Percentiles rank a stretch among this genome's conserved stretches.
phyloP scores from a whole-genome alignment of 1,140 invertebrate species.

The Drosophila gunungcola region DNA sequence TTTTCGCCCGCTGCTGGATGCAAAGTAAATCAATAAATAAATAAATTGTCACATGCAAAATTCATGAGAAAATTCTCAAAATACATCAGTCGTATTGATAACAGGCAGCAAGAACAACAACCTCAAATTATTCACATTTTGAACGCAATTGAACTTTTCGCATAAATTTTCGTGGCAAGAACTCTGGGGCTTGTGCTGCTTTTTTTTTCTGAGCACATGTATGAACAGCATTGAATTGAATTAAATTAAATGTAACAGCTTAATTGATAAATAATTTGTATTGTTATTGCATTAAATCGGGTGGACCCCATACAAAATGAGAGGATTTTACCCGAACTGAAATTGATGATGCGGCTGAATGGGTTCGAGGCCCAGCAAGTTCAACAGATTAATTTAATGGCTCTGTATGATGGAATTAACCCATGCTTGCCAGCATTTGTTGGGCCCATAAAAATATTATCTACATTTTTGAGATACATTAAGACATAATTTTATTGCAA shows the following conservation, averaged over 20 bases:
- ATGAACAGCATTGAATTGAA: conserved; percentile 36
- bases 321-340: conserved; percentile 4
- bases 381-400: conserved; percentile 19
- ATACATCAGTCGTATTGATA: conserved; percentile 28
- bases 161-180: conserved; percentile 58
- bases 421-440: conserved; percentile 6
- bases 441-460: conserved; percentile 16
- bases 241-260: conserved; percentile 65
- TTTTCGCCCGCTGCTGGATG: conserved; percentile 22
- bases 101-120: conserved; percentile 43
- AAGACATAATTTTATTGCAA: neutral
- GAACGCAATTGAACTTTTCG: conserved; percentile 79
- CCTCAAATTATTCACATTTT: conserved; percentile 78
- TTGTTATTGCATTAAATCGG: conserved; percentile 63
- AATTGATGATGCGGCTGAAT: conserved; percentile 7
- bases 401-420: conserved; percentile 4
- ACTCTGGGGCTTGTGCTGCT: neutral
- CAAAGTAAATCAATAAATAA: conserved; percentile 81
- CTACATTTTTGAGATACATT: neutral
- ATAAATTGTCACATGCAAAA: conserved; percentile 80
- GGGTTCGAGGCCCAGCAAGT: neutral
- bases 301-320: conserved; percentile 29
- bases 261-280: conserved; percentile 80
- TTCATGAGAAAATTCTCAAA: conserved; percentile 66
- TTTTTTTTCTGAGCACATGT: conserved; percentile 7